phyloP scores from a whole-genome alignment of 2,113 vertebrate species.

The Syngnathoides biaculeatus region DNA sequence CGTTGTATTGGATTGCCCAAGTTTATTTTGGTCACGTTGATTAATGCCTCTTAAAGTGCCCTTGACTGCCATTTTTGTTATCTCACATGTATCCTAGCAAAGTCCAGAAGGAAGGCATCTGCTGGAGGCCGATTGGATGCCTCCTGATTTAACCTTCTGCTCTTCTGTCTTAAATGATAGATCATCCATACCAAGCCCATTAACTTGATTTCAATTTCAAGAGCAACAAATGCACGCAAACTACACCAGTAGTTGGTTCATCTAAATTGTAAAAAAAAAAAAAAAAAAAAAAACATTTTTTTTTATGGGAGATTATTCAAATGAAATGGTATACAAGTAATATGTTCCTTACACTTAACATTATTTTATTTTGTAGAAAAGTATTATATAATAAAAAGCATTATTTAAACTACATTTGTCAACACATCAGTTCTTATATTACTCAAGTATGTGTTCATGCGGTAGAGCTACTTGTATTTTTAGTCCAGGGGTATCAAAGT shows the following conservation, averaged over 20 bases:
- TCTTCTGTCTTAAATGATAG: constrained; percentile 36
- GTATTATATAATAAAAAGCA: neutral
- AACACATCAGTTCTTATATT: neutral
- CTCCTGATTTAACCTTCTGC: constrained; percentile 27
- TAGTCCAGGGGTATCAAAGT: too few species aligned
- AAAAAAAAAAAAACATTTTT: neutral
- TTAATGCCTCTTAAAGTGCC: neutral
- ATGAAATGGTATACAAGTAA: neutral
- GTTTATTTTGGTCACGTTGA: constrained; percentile 1
- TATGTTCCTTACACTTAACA: neutral
- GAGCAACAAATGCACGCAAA: constrained; percentile 1
- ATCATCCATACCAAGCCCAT: constrained; percentile 22
- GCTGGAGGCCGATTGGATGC: constrained; percentile 43
- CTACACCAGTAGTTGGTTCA: neutral
- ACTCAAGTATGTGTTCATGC: too few species aligned
- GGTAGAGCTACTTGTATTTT: too few species aligned
- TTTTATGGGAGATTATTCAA: neutral
- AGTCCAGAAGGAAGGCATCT: constrained; percentile 30
- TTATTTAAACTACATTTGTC: neutral
- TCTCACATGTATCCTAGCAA: constrained; percentile 3
- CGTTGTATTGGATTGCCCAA: neutral
- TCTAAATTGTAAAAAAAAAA: neutral
- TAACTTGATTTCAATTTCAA: constrained; percentile 27
- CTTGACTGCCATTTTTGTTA: neutral
- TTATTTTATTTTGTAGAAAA: neutral